These are phyloP conservation scores for Nematolebias whitei DNA, from an alignment of 2,113 vertebrate genomes.

Conservation along the genomic window DNA sequence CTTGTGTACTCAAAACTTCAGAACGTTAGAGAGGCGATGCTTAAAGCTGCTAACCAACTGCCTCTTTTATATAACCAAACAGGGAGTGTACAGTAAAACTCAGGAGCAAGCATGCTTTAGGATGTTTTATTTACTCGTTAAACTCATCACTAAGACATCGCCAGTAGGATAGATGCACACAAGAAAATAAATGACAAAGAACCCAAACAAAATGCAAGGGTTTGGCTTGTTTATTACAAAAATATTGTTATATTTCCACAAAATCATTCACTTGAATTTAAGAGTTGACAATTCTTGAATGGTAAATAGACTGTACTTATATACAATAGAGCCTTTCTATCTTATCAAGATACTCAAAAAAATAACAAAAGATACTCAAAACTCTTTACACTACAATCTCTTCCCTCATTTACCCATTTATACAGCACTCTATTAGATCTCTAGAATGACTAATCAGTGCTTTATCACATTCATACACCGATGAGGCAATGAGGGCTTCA, in stretches of 20 bases:
- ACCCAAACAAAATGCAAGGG: conserved; percentile 20
- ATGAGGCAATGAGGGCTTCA: too few relatives aligned
- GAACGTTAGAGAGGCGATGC: conserved; percentile 66
- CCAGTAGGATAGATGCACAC: conserved; percentile 27
- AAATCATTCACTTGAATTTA: not conserved
- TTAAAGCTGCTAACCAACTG: conserved; percentile 64
- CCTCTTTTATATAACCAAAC: conserved; percentile 50
- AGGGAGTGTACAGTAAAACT: conserved; percentile 31
- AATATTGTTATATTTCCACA: conserved; percentile 17
- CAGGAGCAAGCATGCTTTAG: conserved; percentile 29
- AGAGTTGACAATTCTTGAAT: too few relatives aligned
- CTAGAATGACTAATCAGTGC: too few relatives aligned
- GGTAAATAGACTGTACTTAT: too few relatives aligned
- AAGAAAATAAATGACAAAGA: conserved; percentile 30
- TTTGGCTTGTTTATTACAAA: conserved; percentile 4
- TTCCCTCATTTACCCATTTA: too few relatives aligned
- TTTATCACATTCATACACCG: too few relatives aligned
- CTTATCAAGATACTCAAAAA: too few relatives aligned
- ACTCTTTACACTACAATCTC: too few relatives aligned
- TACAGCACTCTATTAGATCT: too few relatives aligned
- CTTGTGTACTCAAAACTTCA: conserved; percentile 74
- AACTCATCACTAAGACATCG: conserved; percentile 30
- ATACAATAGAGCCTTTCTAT: too few relatives aligned
- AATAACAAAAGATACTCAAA: too few relatives aligned
- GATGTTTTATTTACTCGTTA: conserved; percentile 71